Conservation (phyloP, 2,113 vertebrate genomes). For the Pachyramphus minor region DNA sequence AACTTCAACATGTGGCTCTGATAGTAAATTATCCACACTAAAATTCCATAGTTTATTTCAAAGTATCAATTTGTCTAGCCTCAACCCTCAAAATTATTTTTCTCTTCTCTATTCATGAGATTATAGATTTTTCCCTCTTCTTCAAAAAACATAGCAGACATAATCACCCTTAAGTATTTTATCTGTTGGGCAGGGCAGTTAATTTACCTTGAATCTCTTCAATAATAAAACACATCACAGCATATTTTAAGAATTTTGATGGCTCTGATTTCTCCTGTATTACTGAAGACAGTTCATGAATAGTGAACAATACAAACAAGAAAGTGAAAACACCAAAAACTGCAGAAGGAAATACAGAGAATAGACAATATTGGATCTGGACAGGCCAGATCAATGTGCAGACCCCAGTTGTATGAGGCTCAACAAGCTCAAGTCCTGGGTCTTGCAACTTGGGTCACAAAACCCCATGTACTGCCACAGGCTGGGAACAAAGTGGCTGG, state of each 20-base stretch:
- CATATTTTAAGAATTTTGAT: neutral
- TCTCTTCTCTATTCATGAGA: neutral
- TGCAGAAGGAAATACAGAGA: neutral
- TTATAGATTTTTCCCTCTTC: neutral
- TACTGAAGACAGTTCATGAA: neutral
- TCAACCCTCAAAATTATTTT: neutral
- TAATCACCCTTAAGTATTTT: neutral
- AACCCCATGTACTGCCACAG: fast-evolving
- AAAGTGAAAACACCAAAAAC: neutral
- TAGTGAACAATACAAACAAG: neutral
- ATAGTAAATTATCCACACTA: neutral
- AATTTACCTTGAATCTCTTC: neutral
- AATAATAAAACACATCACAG: neutral
- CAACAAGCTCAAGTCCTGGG: fast-evolving
- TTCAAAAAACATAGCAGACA: neutral
- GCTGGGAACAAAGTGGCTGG: neutral
- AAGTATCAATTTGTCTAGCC: neutral
- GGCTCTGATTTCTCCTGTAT: neutral
- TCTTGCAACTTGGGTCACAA: neutral
- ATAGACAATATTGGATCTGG: neutral
- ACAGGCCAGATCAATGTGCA: neutral
- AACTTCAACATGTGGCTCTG: neutral
- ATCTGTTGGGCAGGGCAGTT: neutral
- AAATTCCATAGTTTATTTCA: neutral
- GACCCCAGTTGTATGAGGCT: neutral